Percentiles rank a stretch among this genome's conserved stretches.
These are phyloP conservation scores for Drosophila seguyi DNA, from an alignment of 1,140 invertebrate genomes.

Conservation along the genomic window DNA sequence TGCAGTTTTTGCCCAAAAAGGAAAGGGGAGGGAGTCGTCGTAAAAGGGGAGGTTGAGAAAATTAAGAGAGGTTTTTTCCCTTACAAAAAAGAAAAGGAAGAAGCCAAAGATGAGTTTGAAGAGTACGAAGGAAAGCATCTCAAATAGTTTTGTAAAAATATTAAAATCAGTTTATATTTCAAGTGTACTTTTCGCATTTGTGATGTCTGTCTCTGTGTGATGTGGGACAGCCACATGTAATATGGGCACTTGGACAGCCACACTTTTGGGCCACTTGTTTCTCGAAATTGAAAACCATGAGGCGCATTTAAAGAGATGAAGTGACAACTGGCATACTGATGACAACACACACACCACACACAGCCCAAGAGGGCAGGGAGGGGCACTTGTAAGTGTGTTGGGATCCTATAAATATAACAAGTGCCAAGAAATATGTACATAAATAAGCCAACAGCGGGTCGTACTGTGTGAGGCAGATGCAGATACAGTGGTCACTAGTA, in stretches of 20 bases:
- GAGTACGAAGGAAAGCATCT: neutral
- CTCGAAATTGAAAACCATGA: constrained; percentile 64
- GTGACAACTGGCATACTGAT: constrained; percentile 71
- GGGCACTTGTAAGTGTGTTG: constrained; percentile 31
- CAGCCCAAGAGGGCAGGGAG: neutral
- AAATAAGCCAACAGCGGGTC: constrained; percentile 56
- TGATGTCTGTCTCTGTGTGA: neutral
- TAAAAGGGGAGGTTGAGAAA: neutral
- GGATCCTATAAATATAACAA: constrained; percentile 78
- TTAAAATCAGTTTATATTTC: too few relatives aligned
- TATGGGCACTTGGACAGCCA: constrained; percentile 50
- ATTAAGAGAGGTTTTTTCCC: neutral
- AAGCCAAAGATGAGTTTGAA: neutral
- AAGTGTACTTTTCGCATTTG: constrained; percentile 8
- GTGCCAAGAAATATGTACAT: constrained; percentile 82
- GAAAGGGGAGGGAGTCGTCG: neutral
- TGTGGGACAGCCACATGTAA: constrained; percentile 37
- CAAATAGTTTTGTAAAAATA: neutral
- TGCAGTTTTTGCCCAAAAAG: constrained; percentile 26
- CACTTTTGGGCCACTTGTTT: constrained; percentile 65
- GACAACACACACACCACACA: constrained; percentile 51
- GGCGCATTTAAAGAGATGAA: constrained; percentile 74
- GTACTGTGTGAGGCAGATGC: constrained; percentile 14
- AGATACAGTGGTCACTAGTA: constrained; percentile 12
- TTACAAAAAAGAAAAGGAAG: too few relatives aligned